Evolutionary conservation across 1,140 invertebrate species (phyloP), one percentile per base, ranked within the genome.

Genomic region (Apis dorsata): DNA sequence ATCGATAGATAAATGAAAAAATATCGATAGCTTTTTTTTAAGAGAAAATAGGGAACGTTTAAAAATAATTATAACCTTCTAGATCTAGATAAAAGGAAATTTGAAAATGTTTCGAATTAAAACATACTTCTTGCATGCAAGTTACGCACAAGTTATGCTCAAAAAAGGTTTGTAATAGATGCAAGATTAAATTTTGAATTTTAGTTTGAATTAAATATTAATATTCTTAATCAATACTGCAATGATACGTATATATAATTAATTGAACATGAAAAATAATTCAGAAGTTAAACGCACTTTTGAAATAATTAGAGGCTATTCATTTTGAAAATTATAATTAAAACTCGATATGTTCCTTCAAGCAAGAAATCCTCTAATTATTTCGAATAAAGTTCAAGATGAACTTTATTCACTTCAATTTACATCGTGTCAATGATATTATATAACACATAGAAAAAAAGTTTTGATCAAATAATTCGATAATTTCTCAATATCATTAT

Each of bases 51-150:
- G 24, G 17, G 57, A 55, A 9, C n/a, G 10, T 15, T 62, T 79
- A 53, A 53, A 71, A 72, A 34, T 62, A 72, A 72, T 63, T 24
- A 5, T 9, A 49, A 79, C 68, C 24, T 62, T 73, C 19, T 21
- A 15, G 0, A 55, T 62, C 15, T 63, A n/a, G n/a, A 63, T 44
- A n/a, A 53, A 51, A 2, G 10, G n/a, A 5, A 11, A 1, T 1
- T 70, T 34, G 19, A 2, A 34, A 73, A 73, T 13, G n/a, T 73
- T 24, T 59, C 34, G 17, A 34, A 24, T 63, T 62, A 51, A 19
- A 3, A 34, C 57, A 57, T 57, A 13, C 17, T 79, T 53, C 49
- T 34, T 53, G 34, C 78, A 62, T 79, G 78, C 78, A 79, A 8
- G 1, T 62, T 11, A 34, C 34, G 34, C 34, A 62, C 17, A 59